Evolutionary conservation across 2,113 vertebrate species (phyloP).

Genomic region (Chamaetylas fuelleborni): DNA sequence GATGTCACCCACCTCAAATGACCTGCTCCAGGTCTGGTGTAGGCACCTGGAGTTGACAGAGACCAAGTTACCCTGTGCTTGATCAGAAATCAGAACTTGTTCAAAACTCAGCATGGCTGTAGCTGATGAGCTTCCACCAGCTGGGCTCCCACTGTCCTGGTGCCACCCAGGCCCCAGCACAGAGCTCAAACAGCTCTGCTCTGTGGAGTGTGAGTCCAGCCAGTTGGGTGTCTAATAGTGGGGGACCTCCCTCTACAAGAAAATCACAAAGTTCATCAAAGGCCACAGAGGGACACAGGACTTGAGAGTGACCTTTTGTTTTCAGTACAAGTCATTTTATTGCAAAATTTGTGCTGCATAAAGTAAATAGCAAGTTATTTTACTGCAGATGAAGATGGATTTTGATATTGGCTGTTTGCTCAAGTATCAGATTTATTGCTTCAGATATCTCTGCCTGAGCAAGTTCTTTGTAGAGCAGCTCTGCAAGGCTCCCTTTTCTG

Average conservation of each 20-base stretch:
- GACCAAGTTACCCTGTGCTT: neutral
- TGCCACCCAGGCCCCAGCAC: neutral
- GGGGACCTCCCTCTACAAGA: accelerated
- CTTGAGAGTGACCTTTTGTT: neutral
- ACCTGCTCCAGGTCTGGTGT: neutral
- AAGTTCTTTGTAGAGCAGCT: neutral
- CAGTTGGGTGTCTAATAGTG: neutral
- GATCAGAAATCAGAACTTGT: neutral
- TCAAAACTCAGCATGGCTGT: neutral
- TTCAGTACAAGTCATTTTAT: neutral
- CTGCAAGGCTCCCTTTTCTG: neutral
- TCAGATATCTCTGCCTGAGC: neutral
- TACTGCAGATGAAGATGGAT: neutral
- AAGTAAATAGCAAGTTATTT: neutral
- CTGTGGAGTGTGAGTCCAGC: neutral
- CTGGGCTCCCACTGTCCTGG: neutral
- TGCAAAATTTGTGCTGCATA: neutral
- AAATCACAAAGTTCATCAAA: neutral
- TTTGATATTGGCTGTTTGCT: neutral
- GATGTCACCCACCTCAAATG: neutral
- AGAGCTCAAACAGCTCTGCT: neutral
- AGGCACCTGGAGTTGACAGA: neutral
- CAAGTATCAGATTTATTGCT: neutral
- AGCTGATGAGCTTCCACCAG: neutral
- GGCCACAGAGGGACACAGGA: neutral